These are phyloP conservation scores for Oxystoma pomonae DNA, from an alignment of 2,888 invertebrate genomes.

Conservation along the genomic window DNA sequence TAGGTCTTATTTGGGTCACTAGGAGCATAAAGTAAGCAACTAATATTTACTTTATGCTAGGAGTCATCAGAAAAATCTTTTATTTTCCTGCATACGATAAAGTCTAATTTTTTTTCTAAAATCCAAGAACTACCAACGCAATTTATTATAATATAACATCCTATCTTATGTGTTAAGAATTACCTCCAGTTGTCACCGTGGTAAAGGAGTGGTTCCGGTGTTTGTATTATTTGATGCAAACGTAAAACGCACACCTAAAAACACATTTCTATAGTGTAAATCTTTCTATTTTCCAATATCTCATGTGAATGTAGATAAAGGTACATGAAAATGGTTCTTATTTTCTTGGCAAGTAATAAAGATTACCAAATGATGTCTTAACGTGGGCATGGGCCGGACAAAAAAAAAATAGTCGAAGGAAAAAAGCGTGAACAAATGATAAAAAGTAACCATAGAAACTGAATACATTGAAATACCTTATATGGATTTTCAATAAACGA, in stretches of 20 bases:
- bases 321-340: conserved; percentile 23
- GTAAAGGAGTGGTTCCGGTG: neutral
- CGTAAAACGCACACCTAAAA: neutral
- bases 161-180: too few relatives aligned
- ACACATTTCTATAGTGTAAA: neutral
- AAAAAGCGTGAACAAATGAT: neutral
- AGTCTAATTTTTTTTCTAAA: too few relatives aligned
- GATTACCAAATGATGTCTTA: conserved; percentile 22
- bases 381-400: conserved; percentile 16
- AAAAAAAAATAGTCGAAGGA: neutral
- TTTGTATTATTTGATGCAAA: neutral
- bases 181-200: neutral
- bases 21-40: too few relatives aligned
- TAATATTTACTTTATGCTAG: too few relatives aligned
- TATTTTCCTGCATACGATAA: too few relatives aligned
- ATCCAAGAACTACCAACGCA: too few relatives aligned
- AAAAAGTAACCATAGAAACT: conserved; percentile 16
- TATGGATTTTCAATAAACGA: conserved; percentile 17
- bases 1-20: too few relatives aligned
- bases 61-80: too few relatives aligned
- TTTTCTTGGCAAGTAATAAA: conserved; percentile 20
- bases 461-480: conserved; percentile 18
- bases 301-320: conserved; percentile 22
- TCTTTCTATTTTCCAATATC: conserved; percentile 18
- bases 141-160: too few relatives aligned